Base-by-base conservation (phyloP, 2,888 invertebrate genomes). In the Ceraclea dissimilis region DNA sequence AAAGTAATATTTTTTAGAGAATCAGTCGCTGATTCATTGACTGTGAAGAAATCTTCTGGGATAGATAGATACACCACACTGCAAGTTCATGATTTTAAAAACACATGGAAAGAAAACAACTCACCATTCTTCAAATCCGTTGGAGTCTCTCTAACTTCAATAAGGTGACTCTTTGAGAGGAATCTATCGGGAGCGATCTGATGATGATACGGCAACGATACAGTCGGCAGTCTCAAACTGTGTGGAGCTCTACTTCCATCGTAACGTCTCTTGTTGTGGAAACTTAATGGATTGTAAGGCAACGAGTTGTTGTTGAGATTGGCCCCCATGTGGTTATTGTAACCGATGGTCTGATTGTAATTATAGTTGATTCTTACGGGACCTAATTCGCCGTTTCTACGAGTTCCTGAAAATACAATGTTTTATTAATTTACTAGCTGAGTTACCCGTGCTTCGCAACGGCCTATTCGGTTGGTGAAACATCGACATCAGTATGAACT, bases 61-160 rank as follows among this genome's bases (percentile, higher is more conserved):
- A n/a, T n/a, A n/a, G n/a, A n/a, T n/a, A n/a, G n/a, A n/a, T n/a
- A n/a, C n/a, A n/a, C n/a, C n/a, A n/a, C n/a, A n/a, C n/a, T n/a
- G n/a, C n/a, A n/a, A n/a, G n/a, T n/a, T n/a, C n/a, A n/a, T n/a
- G n/a, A n/a, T n/a, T n/a, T n/a, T n/a, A n/a, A n/a, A n/a, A n/a
- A n/a, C n/a, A n/a, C n/a, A n/a, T n/a, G n/a, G n/a, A n/a, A n/a
- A n/a, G n/a, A n/a, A n/a, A n/a, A n/a, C n/a, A n/a, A 64, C 69
- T 76, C 63, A 71, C 80, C 76, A 58, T 76, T 80, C 58, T 84
- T 68, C 65, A 88, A 70, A 63, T 80, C 74, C 18, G 77, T 74
- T 0, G 88, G 88, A 46, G 79, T 77, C 59, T 77, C 76, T 65
- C 80, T 82, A 58, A 85, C 79, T 68, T 85, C 82, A 66, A 86